Evolutionary conservation across 2,797 vertebrate species (phyloP).

Genomic region (Lithobates sylvaticus): DNA sequence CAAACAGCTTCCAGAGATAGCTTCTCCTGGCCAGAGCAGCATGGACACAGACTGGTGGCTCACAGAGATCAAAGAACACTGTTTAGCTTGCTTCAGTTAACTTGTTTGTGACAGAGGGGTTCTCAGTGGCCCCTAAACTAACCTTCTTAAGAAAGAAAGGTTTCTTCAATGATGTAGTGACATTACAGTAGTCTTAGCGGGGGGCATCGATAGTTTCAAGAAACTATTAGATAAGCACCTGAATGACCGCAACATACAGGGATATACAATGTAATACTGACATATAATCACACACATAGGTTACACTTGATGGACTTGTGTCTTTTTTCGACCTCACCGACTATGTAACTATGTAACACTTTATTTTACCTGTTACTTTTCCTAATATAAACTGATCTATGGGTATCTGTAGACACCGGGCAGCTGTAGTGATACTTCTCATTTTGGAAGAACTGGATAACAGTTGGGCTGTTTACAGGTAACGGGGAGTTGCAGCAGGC

Average conservation of each 20-base stretch:
- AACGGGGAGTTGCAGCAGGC: not conserved
- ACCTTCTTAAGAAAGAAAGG: not conserved
- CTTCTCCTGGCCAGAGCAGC: slow-evolving; percentile 65
- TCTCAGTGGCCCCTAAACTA: slow-evolving; percentile 9
- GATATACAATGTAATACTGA: too few species aligned
- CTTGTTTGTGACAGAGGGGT: slow-evolving; percentile 29
- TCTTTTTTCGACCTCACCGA: too few species aligned
- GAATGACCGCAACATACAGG: too few species aligned
- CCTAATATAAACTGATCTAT: not conserved
- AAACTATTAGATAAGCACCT: too few species aligned
- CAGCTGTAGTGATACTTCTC: not conserved
- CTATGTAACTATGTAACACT: not conserved
- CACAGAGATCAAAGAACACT: slow-evolving; percentile 67
- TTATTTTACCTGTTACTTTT: not conserved
- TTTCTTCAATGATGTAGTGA: not conserved
- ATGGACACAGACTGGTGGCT: slow-evolving; percentile 68
- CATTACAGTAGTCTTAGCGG: not conserved
- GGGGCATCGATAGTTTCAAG: too few species aligned
- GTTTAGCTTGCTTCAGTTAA: slow-evolving; percentile 39
- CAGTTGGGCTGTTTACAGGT: not conserved
- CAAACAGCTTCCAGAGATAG: slow-evolving; percentile 70
- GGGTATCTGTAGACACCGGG: not conserved
- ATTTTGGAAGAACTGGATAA: too few species aligned
- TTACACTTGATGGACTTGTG: too few species aligned
- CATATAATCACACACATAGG: too few species aligned